Percentiles rank a stretch among this genome's conserved stretches.
phyloP scores from a whole-genome alignment of 2,113 vertebrate species.

The Clarias batrachus region DNA sequence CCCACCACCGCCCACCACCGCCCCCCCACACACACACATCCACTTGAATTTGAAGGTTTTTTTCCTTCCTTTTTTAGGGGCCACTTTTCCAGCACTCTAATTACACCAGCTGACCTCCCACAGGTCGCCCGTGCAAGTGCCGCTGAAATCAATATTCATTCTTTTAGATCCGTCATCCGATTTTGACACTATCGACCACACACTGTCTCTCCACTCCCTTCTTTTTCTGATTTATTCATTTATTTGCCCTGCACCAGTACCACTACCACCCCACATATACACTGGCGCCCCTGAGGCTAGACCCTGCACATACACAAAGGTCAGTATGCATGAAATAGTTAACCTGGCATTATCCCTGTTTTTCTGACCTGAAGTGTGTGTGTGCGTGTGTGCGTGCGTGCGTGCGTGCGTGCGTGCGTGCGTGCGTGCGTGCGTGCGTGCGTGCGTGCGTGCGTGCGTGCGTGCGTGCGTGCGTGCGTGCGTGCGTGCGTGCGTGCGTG shows the following conservation, averaged over 20 bases:
- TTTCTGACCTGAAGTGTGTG: constrained; percentile 31
- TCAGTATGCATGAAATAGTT: constrained; percentile 45
- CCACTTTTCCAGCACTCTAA: constrained; percentile 69
- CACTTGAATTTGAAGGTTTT: constrained; percentile 18
- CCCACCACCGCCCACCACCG: not conserved
- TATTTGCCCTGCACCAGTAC: constrained; percentile 59
- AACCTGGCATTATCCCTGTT: constrained; percentile 49
- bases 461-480: constrained; percentile 30
- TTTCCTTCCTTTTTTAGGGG: constrained; percentile 3
- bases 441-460: constrained; percentile 33
- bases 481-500: constrained; percentile 30
- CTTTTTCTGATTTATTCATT: constrained; percentile 71
- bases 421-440: constrained; percentile 32
- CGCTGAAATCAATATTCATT: constrained; percentile 81
- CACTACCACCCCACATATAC: constrained; percentile 25
- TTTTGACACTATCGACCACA: constrained; percentile 82
- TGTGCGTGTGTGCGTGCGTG: constrained; percentile 14
- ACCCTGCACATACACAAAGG: constrained; percentile 45
- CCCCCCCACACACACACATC: not conserved
- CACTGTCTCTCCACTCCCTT: constrained; percentile 65
- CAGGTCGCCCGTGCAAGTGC: constrained; percentile 72
- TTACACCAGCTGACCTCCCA: constrained; percentile 77
- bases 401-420: constrained; percentile 28
- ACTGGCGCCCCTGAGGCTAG: constrained; percentile 38
- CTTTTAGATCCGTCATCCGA: constrained; percentile 82